Base-by-base conservation (phyloP, 2,797 vertebrate genomes). In the Salmo trutta region DNA sequence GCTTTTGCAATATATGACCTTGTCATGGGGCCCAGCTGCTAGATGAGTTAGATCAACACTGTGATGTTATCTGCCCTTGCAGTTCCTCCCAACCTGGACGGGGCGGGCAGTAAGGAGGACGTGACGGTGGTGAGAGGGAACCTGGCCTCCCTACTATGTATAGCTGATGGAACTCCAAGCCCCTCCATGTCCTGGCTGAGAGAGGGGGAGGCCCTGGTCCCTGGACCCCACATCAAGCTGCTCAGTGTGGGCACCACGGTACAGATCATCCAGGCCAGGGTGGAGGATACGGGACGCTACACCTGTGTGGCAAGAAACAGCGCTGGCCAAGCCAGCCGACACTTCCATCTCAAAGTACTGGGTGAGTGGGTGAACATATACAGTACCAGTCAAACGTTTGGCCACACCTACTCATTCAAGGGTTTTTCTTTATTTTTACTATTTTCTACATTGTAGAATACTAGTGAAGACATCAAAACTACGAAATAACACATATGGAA, bases 51-150 rank as follows among this genome's bases (percentile, higher is more conserved):
- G 24, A 10, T 47, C 5, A 33, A n/a, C 31, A 68, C 8, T 31
- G 54, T n/a, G 14, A 75, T 24, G 54, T n/a, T 8, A 74, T 24
- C 6, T 75, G 68, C 21, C 66, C 10, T 80, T 54, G 56, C 21
- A 99, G 98, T 98, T 6, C 96, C 96, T n/a, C 98, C 98, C 4
- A 95, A 83, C 86, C 86, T 99, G 90, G 95, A 97, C 78, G 94
- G 95, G 0, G 92, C 94, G 0, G 95, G 95, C 33, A 93, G 90
- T 87, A 95, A 93, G 16, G 97, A 98, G 73, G 96, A 98, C 15
- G 88, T 99, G 79, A 95, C 91, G 1, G 77, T 98, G n/a, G 88
- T 98, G 70, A 94, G 84, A 82, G 97, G 96, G 65, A 90, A 91
- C 64, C 31, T 88, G 0, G 91, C 88, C 0, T 91, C 92, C 0